Conservation (phyloP, 1,140 invertebrate species). For the Psix sp. region DNA sequence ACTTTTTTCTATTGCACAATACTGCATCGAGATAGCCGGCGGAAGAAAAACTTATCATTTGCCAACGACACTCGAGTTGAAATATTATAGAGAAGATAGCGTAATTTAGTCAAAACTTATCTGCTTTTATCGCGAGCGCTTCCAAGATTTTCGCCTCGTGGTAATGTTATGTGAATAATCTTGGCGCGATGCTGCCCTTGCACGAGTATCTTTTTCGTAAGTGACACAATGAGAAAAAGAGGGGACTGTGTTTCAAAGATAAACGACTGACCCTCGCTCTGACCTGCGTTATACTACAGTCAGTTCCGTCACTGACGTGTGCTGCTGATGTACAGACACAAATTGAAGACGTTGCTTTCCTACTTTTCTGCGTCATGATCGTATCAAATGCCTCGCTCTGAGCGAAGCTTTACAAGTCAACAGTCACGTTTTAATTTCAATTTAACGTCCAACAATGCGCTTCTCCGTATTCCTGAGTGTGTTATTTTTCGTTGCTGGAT, state of each 20-base stretch:
- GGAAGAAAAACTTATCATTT: too few species aligned
- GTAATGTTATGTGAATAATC: slow-evolving; percentile 11
- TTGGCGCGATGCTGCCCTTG: slow-evolving; percentile 22
- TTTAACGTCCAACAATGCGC: too few species aligned
- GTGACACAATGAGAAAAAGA: slow-evolving; percentile 32
- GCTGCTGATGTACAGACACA: slow-evolving; percentile 31
- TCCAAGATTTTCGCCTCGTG: slow-evolving; percentile 8
- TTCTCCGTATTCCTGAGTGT: too few species aligned
- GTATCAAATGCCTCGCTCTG: too few species aligned
- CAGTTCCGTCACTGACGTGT: slow-evolving; percentile 57
- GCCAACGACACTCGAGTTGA: too few species aligned
- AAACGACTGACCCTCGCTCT: slow-evolving; percentile 65
- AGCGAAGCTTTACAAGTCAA: too few species aligned
- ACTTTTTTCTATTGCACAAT: too few species aligned
- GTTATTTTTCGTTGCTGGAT: too few species aligned
- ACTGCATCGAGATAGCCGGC: too few species aligned
- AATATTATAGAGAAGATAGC: too few species aligned
- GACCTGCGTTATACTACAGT: slow-evolving; percentile 59
- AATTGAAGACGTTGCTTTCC: slow-evolving; percentile 30
- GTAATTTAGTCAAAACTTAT: too few species aligned
- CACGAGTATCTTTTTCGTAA: slow-evolving; percentile 26
- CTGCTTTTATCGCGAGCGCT: slow-evolving; percentile 6
- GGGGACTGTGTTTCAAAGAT: slow-evolving; percentile 57
- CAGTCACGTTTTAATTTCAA: too few species aligned
- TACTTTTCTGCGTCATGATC: slow-evolving; percentile 16